Conservation (phyloP, 2,888 invertebrate species). For the Calameuta idolon region DNA sequence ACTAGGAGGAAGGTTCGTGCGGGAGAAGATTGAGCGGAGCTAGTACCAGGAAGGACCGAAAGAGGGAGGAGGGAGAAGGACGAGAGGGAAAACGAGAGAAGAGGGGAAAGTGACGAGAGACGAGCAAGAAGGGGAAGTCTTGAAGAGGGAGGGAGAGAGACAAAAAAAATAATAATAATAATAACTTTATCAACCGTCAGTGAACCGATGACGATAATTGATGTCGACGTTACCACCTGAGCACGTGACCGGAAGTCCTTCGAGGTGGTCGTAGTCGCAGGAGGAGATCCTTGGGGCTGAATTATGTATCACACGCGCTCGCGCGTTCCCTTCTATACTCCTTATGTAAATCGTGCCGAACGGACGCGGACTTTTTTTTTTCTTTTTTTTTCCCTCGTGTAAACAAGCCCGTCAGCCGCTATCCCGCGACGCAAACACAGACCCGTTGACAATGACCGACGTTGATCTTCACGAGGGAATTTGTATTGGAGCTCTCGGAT, state of each 20-base stretch:
- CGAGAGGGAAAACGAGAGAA: neutral
- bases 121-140: neutral
- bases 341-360: neutral
- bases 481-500: neutral
- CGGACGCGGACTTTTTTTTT: neutral
- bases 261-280: neutral
- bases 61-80: neutral
- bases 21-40: neutral
- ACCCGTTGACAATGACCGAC: neutral
- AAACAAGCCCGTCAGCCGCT: neutral
- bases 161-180: too few relatives aligned
- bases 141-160: fast-evolving
- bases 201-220: neutral
- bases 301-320: neutral
- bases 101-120: neutral
- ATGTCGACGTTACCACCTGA: neutral
- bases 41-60: too few relatives aligned
- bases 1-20: neutral
- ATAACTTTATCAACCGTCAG: neutral
- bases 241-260: neutral
- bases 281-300: neutral
- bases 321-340: neutral
- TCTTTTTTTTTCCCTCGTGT: neutral
- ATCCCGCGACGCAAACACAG: neutral
- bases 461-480: neutral